phyloP scores from a whole-genome alignment of 2,797 vertebrate species.

The Mus spretus region DNA sequence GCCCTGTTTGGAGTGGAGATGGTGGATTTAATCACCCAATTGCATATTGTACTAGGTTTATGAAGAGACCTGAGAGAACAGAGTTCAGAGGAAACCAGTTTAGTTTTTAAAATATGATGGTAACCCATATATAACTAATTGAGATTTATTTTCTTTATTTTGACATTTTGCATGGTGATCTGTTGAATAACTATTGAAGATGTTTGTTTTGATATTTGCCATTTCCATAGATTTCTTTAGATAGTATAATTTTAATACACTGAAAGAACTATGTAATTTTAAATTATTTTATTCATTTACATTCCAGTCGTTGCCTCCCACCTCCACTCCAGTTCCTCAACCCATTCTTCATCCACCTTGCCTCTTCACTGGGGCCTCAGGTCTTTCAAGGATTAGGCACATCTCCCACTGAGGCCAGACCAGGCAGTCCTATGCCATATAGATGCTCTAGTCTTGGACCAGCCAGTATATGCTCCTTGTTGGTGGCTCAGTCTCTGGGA shows the following conservation, averaged over 20 bases:
- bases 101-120: not conserved
- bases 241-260: slow-evolving; percentile 2
- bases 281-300: not conserved
- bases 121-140: slow-evolving; percentile 8
- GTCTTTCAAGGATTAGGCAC: not conserved
- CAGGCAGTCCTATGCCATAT: not conserved
- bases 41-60: slow-evolving; percentile 7
- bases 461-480: too few species aligned
- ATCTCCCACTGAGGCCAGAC: not conserved
- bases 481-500: too few species aligned
- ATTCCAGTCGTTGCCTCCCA: not conserved
- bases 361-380: not conserved
- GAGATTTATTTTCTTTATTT: slow-evolving; percentile 50
- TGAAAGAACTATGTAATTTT: not conserved
- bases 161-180: slow-evolving; percentile 19
- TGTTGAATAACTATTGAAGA: slow-evolving; percentile 35
- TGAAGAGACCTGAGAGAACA: not conserved
- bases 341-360: not conserved
- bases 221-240: not conserved
- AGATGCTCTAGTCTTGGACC: not conserved
- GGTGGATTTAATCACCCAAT: slow-evolving; percentile 35
- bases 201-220: slow-evolving; percentile 45
- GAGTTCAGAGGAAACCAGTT: not conserved
- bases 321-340: not conserved
- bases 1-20: not conserved